Evolutionary conservation across 2,888 invertebrate species (phyloP).

Genomic region (Agrochola litura): DNA sequence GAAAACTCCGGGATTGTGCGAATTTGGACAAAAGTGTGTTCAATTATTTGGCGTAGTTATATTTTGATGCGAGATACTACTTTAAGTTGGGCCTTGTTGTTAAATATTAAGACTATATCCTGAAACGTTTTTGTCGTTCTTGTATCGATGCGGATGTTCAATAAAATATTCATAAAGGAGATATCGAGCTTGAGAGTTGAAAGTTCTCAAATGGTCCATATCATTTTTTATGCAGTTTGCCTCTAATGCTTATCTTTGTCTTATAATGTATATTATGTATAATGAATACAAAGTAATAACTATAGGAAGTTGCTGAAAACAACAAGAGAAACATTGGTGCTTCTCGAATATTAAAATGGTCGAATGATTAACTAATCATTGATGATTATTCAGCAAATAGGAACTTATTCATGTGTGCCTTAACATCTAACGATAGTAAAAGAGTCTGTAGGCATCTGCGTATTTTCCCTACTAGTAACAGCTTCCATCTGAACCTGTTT

Average conservation of each 20-base stretch:
- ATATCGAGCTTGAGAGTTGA: background rate
- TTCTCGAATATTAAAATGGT: too few relatives aligned
- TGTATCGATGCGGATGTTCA: background rate
- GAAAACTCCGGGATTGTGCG: slow-evolving; percentile 36
- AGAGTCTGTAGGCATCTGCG: background rate
- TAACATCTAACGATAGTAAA: background rate
- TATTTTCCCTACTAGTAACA: background rate
- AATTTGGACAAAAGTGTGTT: slow-evolving; percentile 45
- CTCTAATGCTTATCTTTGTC: background rate
- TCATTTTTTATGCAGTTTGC: background rate
- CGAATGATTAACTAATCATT: background rate
- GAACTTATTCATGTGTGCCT: background rate
- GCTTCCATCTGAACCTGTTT: background rate
- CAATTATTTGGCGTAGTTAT: slow-evolving; percentile 34
- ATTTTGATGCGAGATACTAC: background rate
- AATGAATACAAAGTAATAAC: background rate
- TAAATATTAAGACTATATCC: slow-evolving; percentile 26
- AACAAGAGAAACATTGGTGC: background rate
- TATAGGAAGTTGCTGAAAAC: background rate
- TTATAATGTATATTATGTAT: background rate
- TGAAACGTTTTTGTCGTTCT: slow-evolving; percentile 2
- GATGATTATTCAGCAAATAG: background rate
- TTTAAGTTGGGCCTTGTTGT: slow-evolving; percentile 11
- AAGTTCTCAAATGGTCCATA: background rate
- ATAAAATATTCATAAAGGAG: slow-evolving; percentile 12